A percentile compares a stretch with the other conserved stretches of the same genome.
These are phyloP conservation scores for Scatophagus argus DNA, from an alignment of 2,113 vertebrate genomes.

Conservation along the genomic window DNA sequence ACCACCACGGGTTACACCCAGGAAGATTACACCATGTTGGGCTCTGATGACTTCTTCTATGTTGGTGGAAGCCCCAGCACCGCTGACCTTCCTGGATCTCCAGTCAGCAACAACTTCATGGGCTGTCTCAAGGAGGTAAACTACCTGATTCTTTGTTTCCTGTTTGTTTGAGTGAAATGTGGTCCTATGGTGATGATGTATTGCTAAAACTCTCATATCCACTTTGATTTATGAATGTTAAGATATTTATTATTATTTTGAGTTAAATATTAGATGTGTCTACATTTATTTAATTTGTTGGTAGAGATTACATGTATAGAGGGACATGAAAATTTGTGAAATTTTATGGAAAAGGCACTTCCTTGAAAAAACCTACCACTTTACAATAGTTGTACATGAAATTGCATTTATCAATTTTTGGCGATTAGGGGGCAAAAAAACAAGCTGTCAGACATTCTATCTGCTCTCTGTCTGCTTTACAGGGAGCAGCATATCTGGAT, in stretches of 20 bases:
- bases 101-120: constrained; percentile 99
- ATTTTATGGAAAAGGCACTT: too few relatives aligned
- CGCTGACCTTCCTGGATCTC: constrained; percentile 96
- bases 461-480: neutral
- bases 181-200: neutral
- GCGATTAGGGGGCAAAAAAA: neutral
- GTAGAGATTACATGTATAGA: too few relatives aligned
- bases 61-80: constrained; percentile 98
- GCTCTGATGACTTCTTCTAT: constrained; percentile 98
- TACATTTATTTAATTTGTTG: neutral
- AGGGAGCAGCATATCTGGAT: neutral
- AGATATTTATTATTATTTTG: neutral
- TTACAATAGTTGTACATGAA: too few relatives aligned
- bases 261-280: neutral
- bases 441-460: neutral
- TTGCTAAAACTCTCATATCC: neutral
- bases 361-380: too few relatives aligned
- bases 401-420: too few relatives aligned
- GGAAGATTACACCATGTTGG: constrained; percentile 99
- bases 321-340: too few relatives aligned
- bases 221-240: neutral
- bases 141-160: neutral
- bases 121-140: constrained; percentile 98
- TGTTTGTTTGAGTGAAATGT: neutral
- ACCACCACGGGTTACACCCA: constrained; percentile 99